phyloP scores from a whole-genome alignment of 2,113 vertebrate species.

The Mohoua ochrocephala region DNA sequence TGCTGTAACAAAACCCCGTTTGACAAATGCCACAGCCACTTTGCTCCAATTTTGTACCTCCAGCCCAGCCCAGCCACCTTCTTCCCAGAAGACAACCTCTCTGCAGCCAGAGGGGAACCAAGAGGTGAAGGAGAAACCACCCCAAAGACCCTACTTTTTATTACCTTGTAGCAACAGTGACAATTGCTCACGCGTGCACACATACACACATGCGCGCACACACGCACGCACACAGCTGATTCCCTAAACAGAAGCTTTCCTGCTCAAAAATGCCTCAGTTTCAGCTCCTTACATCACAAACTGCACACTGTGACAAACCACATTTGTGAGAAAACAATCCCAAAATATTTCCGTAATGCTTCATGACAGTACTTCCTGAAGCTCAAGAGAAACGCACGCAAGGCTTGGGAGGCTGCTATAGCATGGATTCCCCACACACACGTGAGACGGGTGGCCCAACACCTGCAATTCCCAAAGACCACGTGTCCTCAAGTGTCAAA shows the following conservation, averaged over 20 bases:
- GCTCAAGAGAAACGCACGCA: not conserved
- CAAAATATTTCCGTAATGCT: not conserved
- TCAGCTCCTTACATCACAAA: not conserved
- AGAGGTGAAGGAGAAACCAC: not conserved
- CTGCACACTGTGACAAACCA: not conserved
- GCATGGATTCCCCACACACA: not conserved
- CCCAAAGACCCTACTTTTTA: not conserved
- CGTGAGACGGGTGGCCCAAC: not conserved
- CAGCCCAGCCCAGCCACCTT: not conserved
- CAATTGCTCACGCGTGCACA: accelerated
- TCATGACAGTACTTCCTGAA: not conserved
- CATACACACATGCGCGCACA: accelerated
- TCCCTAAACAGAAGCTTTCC: not conserved
- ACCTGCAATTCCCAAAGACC: not conserved
- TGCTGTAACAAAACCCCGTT: not conserved
- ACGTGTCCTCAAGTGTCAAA: not conserved
- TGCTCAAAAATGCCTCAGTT: not conserved
- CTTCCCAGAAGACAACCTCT: not conserved
- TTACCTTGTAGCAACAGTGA: not conserved
- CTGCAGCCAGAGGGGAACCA: not conserved
- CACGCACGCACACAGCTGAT: accelerated
- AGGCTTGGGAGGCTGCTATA: not conserved
- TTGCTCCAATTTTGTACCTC: not conserved
- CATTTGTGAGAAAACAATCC: not conserved
- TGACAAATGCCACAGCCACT: not conserved